Conservation (phyloP, 2,888 invertebrate species). For the Chymomyza caudatula region DNA sequence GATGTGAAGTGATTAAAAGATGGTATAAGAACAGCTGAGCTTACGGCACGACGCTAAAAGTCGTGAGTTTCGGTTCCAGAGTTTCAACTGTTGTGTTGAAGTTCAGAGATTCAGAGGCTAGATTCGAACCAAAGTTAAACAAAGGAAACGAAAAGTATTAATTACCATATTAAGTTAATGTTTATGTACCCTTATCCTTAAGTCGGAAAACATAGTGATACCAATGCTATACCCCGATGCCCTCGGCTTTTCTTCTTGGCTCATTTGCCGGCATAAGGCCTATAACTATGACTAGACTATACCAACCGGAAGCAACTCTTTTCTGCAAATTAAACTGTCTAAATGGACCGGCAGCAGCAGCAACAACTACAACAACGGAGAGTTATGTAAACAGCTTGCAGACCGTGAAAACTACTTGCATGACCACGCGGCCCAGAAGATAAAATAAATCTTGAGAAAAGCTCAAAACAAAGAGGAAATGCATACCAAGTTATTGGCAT, state of each 20-base stretch:
- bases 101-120: too few relatives aligned
- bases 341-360: slow-evolving; percentile 36
- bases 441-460: slow-evolving; percentile 12
- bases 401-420: slow-evolving; percentile 50
- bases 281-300: neutral
- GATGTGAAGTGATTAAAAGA: too few relatives aligned
- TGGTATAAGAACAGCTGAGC: too few relatives aligned
- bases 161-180: too few relatives aligned
- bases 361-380: too few relatives aligned
- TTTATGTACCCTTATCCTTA: too few relatives aligned
- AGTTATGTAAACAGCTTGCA: slow-evolving; percentile 49
- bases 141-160: too few relatives aligned
- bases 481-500: slow-evolving; percentile 24
- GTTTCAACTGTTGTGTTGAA: too few relatives aligned
- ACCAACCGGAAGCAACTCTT: slow-evolving; percentile 38
- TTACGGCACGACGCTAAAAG: too few relatives aligned
- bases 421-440: neutral
- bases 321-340: slow-evolving; percentile 40
- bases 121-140: too few relatives aligned
- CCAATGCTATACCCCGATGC: too few relatives aligned
- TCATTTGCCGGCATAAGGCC: neutral
- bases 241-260: neutral
- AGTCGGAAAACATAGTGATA: neutral
- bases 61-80: too few relatives aligned
- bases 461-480: slow-evolving; percentile 24